Evolutionary conservation across 2,797 vertebrate genomes (phyloP), one percentile per base, ranked within the genome.

Genomic region (Xenopus petersii): DNA sequence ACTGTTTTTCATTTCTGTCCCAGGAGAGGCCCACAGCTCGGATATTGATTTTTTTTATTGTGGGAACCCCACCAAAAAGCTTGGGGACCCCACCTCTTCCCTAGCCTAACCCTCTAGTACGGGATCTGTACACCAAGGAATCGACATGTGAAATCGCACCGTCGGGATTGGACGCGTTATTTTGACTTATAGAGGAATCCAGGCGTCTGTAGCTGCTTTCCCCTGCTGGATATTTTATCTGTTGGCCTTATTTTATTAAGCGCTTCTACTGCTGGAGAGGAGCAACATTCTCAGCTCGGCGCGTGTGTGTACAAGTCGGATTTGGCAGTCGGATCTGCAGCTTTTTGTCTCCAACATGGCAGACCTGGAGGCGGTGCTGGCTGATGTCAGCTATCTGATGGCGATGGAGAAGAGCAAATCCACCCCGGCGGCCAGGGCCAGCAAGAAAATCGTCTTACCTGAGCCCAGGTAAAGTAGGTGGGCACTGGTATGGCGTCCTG

Each of bases 391-490:
- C 89, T 98, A 98, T 89, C 89, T 98, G 91, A 98, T 98, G 97
- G 97, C 97, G 89, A 98, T 98, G 97, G 97, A 98, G 93, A 98
- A 98, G 90, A 98, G 96, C 92, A 98, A 97, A 81, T 96, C 95
- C 15, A 96, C 95, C 75, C 96, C 96, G 64, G 96, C 96, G 63
- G 96, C 96, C 88, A 89, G 96, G 65, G 96, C 96, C 84, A 98
- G 96, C 83, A 98, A 97, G 94, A 98, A 95, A 84, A 97, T 98
- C 87, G 92, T 94, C 86, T 93, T 97, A 42, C 95, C 95, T 0
- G 95, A 97, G 87, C 94, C 94, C 88, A 97, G 95, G 95, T 96
- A 92, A 73, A 7, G 5, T 12, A 13, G 13, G 24, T 9, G 58
- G 58, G 24, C 58, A 17, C 7, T 24, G 58, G 0, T 2, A 12